Base-by-base conservation (phyloP, 2,113 vertebrate genomes). In the Gallinago jamesoni region DNA sequence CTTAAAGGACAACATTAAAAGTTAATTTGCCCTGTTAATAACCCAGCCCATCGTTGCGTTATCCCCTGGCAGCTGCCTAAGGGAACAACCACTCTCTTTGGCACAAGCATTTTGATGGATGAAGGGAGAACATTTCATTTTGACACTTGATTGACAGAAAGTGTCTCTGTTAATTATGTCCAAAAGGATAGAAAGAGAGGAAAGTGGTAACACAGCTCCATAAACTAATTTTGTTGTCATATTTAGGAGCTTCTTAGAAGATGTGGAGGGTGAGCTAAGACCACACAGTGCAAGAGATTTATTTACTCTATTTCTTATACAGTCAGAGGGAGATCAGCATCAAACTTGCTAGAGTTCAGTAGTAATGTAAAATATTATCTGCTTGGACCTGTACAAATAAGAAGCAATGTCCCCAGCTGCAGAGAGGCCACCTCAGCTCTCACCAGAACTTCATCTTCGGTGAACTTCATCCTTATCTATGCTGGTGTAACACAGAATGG, bases 401-500 rank as follows among this genome's bases (percentile, higher is more conserved):
- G 73, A 72, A 84, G 31, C 31, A 41, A 37, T 6, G 11, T 55
- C 17, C 48, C 33, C 35, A 48, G 23, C 25, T 84, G 45, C 30
- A 9, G 0, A 24, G 56, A 77, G 30, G 12, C 41, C 73, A 52
- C 59, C 28, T 67, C 66, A 78, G 10, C 74, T 39, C 56, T 63
- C 52, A 45, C n/a, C 69, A 59, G 37, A 31, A 37, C 57, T 50
- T 11, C 4, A 12, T 25, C 60, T 78, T 6, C 25, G 62, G 14
- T 27, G 80, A 22, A 14, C 18, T 66, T 66, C 7, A 13, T 18
- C n/a, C 23, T 22, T 18, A 9, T 6, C 37, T 50, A 4, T 4
- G 35, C 21, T 0, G 0, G 10, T 2, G 4, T 8, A 43, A 39
- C 0, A 5, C 5, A 75, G 37, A 62, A 63, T 2, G 4, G 18